Evolutionary conservation across 1,140 invertebrate species (phyloP).

Genomic region (Panagrolaimus sp.): DNA sequence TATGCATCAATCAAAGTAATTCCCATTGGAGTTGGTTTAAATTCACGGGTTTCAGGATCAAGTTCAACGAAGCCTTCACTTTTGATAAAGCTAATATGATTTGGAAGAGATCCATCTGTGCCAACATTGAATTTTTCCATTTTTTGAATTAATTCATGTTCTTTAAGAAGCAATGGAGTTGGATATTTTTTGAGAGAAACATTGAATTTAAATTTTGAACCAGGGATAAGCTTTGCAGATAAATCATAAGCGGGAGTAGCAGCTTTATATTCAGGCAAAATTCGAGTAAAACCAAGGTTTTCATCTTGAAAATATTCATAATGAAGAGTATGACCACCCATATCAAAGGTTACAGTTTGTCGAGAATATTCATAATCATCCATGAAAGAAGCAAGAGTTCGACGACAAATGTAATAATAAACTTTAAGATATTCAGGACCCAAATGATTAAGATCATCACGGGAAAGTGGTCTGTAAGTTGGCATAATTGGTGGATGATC

Average conservation of each 20-base stretch:
- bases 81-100: conserved; percentile 96
- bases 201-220: background rate
- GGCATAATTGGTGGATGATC: conserved; percentile 99
- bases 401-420: conserved; percentile 89
- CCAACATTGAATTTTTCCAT: conserved; percentile 99
- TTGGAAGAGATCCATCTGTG: conserved; percentile 94
- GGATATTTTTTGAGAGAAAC: background rate
- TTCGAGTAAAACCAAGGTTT: conserved; percentile 74
- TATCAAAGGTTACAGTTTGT: conserved; percentile 51
- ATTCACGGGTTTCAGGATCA: conserved; percentile 46
- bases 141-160: conserved; percentile 88
- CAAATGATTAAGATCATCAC: conserved; percentile 63
- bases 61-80: conserved; percentile 82
- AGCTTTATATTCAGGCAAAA: conserved; percentile 77
- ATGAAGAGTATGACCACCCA: conserved; percentile 64
- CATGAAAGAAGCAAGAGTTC: conserved; percentile 83
- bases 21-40: conserved; percentile 66
- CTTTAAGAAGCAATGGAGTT: conserved; percentile 85
- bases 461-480: conserved; percentile 67
- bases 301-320: too few relatives aligned
- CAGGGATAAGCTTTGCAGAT: conserved; percentile 72
- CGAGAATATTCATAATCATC: conserved; percentile 29
- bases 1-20: conserved; percentile 94
- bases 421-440: conserved; percentile 62
- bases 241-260: conserved; percentile 85